phyloP scores from a whole-genome alignment of 2,113 vertebrate species.

The Electrona antarctica region DNA sequence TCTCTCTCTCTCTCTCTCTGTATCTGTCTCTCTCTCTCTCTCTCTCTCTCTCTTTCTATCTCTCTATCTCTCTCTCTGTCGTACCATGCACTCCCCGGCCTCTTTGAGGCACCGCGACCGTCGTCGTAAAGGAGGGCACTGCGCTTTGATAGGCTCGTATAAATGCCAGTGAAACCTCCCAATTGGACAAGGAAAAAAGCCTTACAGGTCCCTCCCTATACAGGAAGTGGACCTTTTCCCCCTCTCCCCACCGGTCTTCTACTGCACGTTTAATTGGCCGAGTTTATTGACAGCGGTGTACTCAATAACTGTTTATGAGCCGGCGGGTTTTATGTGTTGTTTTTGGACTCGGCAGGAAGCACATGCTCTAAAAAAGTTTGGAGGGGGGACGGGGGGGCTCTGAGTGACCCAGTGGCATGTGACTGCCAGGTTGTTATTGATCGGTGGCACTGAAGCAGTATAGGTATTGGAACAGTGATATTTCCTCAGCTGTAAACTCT shows the following conservation, averaged over 20 bases:
- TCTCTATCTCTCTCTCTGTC: too few species aligned
- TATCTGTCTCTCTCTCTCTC: too few species aligned
- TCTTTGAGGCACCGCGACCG: slow-evolving; percentile 55
- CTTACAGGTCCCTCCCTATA: slow-evolving; percentile 23
- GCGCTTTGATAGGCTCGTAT: slow-evolving; percentile 57
- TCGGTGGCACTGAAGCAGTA: slow-evolving; percentile 33
- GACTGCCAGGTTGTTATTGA: slow-evolving; percentile 55
- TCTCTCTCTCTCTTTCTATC: too few species aligned
- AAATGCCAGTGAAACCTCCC: slow-evolving; percentile 41
- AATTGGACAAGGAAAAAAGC: slow-evolving; percentile 35
- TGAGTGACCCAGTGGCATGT: slow-evolving; percentile 41
- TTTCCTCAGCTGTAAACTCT: too few species aligned
- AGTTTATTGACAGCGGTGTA: slow-evolving; percentile 61
- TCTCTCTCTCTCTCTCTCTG: too few species aligned
- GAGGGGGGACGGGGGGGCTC: slow-evolving; percentile 20
- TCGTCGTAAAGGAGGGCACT: slow-evolving; percentile 49
- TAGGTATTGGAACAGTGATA: slow-evolving; percentile 23
- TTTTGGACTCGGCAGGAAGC: slow-evolving; percentile 51
- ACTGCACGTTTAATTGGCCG: slow-evolving; percentile 55
- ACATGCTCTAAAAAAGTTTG: slow-evolving; percentile 46
- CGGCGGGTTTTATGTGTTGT: slow-evolving; percentile 58
- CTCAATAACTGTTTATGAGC: slow-evolving; percentile 63
- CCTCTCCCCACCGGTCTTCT: background rate
- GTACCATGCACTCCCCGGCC: too few species aligned
- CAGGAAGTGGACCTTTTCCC: slow-evolving; percentile 60